phyloP scores from a whole-genome alignment of 2,888 invertebrate species.

The Rhabditoides inermis region DNA sequence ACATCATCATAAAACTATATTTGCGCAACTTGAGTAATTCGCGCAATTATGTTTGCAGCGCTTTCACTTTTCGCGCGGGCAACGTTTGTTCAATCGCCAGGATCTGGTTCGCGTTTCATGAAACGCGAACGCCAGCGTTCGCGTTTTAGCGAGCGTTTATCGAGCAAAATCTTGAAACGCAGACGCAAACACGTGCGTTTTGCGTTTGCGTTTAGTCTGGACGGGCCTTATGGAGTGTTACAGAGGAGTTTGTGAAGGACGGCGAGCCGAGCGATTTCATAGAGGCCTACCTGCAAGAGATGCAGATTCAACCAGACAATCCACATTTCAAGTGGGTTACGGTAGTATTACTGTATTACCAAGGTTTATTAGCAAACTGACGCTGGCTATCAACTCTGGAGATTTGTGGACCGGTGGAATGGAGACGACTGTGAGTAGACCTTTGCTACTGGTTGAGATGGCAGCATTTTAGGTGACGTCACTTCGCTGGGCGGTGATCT shows the following conservation, averaged over 20 bases:
- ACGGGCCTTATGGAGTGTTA: no score
- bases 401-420: slow-evolving; percentile 42
- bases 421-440: slow-evolving; percentile 19
- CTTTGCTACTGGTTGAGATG: not conserved
- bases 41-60: no score
- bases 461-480: slow-evolving; percentile 17
- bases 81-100: no score
- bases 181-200: no score
- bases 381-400: slow-evolving; percentile 27
- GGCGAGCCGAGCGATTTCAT: slow-evolving; percentile 27
- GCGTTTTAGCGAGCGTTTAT: no score
- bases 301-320: slow-evolving; percentile 2
- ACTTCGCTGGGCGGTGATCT: slow-evolving; percentile 33
- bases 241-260: slow-evolving; percentile 7
- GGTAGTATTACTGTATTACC: not conserved
- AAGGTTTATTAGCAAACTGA: slow-evolving; percentile 12
- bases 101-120: no score
- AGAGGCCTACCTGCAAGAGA: slow-evolving; percentile 27
- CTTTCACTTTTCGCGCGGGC: no score
- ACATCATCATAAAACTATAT: no score
- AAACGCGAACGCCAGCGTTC: no score
- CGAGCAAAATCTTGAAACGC: no score
- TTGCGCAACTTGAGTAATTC: no score
- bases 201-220: no score
- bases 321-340: slow-evolving; percentile 1